Conservation (phyloP, 2,113 vertebrate genomes). For the Tychaedon coryphoeus region DNA sequence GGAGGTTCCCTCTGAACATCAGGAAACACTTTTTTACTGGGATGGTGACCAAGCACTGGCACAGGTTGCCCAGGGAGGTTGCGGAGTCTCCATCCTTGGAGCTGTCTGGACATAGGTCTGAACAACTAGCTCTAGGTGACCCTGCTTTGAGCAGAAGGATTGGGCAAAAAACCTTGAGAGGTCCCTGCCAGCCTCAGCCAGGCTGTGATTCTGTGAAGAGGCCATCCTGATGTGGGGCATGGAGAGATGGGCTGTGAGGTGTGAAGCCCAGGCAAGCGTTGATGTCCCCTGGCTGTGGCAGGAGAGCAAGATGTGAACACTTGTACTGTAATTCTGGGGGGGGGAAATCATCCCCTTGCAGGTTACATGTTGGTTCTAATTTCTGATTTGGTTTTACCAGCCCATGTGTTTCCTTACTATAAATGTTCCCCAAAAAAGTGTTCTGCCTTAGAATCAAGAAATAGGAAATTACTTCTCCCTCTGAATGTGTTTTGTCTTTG, state of each 20-base stretch:
- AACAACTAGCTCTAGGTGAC: neutral
- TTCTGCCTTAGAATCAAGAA: neutral
- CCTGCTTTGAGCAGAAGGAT: neutral
- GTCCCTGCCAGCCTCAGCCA: neutral
- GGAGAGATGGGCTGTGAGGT: neutral
- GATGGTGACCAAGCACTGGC: neutral
- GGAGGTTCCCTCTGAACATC: neutral
- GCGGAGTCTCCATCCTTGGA: neutral
- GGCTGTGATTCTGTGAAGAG: neutral
- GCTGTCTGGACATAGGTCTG: neutral
- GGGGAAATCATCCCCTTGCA: neutral
- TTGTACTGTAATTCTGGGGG: neutral
- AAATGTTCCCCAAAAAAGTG: neutral
- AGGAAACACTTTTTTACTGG: neutral
- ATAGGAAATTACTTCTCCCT: neutral
- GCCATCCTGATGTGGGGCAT: neutral
- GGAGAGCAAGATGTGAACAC: neutral
- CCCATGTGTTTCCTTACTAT: neutral
- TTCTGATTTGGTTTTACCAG: neutral
- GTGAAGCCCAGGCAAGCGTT: neutral
- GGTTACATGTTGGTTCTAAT: neutral
- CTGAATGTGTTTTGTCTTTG: neutral
- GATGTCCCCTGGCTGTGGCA: neutral
- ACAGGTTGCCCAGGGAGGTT: neutral
- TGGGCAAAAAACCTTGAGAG: neutral